Base-by-base conservation (phyloP, 2,113 vertebrate genomes). In the Chloropsis hardwickii region DNA sequence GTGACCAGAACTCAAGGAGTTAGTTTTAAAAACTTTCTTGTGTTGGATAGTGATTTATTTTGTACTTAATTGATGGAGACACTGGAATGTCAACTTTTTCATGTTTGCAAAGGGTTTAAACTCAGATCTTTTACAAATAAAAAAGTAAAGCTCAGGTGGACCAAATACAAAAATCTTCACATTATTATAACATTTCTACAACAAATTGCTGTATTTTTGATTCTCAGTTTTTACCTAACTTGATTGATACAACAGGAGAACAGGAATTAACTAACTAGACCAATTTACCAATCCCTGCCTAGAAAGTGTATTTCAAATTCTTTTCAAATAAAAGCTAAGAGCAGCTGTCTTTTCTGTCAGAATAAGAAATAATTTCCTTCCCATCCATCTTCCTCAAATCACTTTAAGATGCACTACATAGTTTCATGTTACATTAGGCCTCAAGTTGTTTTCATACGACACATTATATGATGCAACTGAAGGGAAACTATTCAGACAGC, bases 1-100 rank as follows among this genome's bases (percentile, higher is more conserved):
- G 96, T 95, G 61, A 83, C 94, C 98, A 97, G 97, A 98, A 92
- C 98, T 98, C 93, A 96, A 97, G 97, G 84, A 95, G 94, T 90
- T 96, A 77, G 97, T 86, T 95, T 95, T 89, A 97, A 94, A 96
- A 95, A 78, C 97, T 97, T 97, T 96, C 48, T 17, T 95, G 80
- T 82, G 89, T 95, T 96, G 93, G 83, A 82, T 94, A 97, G 97
- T 97, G 70, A 95, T 93, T 94, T 96, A 88, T 97, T 93, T 95
- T 93, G 86, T 82, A 91, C 60, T 82, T 92, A 2, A 42, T 77
- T 74, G 92, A 88, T 53, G 50, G 96, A 97, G 92, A 83, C 82
- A 93, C 95, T 86, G 94, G 98, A 97, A 95, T 94, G 87, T 97
- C 96, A 95, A 95, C 60, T 81, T 97, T 97, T 96, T 91, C n/a